Conservation (phyloP, 2,888 invertebrate genomes). For the Cephalotes varians region DNA sequence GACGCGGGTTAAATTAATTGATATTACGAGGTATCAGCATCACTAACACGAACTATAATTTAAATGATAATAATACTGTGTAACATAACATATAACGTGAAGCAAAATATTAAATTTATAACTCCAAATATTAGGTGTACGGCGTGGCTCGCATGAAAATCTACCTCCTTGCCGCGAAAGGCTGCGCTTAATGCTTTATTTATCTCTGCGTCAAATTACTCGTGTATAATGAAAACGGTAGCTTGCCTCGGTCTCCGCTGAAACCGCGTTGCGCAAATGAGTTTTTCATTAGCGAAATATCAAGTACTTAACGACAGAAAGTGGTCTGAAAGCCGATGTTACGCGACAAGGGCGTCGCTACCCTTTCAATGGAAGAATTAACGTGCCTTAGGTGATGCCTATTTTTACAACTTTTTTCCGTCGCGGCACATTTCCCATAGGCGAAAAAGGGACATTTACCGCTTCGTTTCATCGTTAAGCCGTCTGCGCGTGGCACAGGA, state of each 20-base stretch:
- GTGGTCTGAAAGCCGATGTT: slow-evolving; percentile 21
- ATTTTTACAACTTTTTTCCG: slow-evolving; percentile 38
- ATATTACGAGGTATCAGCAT: not conserved
- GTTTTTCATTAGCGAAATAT: slow-evolving; percentile 47
- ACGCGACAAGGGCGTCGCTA: not conserved
- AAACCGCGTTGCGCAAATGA: slow-evolving; percentile 40
- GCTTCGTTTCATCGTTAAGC: slow-evolving; percentile 52
- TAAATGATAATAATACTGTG: slow-evolving; percentile 1
- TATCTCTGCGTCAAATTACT: slow-evolving; percentile 49
- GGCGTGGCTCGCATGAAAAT: not conserved
- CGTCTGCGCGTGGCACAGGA: slow-evolving; percentile 43
- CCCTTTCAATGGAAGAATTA: slow-evolving; percentile 47
- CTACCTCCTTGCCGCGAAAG: not conserved
- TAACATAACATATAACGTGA: not conserved
- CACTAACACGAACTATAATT: slow-evolving; percentile 21
- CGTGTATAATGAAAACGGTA: slow-evolving; percentile 32
- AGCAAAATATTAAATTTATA: slow-evolving; percentile 40
- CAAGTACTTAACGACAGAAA: slow-evolving; percentile 43
- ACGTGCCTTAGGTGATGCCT: slow-evolving; percentile 51
- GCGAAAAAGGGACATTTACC: slow-evolving; percentile 42
- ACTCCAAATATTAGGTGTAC: slow-evolving; percentile 13
- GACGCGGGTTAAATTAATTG: slow-evolving; percentile 19
- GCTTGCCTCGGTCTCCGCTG: slow-evolving; percentile 15
- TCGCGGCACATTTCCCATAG: slow-evolving; percentile 42
- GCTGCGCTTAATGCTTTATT: slow-evolving; percentile 47